phyloP scores from a whole-genome alignment of 1,140 invertebrate genomes.

The Penaeus indicus region DNA sequence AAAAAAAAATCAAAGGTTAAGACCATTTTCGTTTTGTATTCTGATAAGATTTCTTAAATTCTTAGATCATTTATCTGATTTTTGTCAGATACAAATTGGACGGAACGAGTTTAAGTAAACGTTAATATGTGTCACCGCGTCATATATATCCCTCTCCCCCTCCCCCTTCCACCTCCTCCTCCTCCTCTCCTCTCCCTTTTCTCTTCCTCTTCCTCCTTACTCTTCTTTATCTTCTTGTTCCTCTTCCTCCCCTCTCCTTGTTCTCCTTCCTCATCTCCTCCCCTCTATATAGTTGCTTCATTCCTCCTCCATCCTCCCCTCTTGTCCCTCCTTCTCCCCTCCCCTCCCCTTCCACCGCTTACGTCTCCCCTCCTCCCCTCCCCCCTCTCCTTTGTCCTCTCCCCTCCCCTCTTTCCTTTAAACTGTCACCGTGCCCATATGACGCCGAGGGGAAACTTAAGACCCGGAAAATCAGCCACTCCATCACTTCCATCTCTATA shows the following conservation, averaged over 20 bases:
- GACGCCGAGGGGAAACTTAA: too few species aligned
- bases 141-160: background rate
- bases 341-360: background rate
- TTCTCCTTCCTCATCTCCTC: background rate
- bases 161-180: too few species aligned
- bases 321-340: background rate
- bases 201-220: background rate
- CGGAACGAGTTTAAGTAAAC: too few species aligned
- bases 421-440: background rate
- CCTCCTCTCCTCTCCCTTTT: background rate
- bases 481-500: background rate
- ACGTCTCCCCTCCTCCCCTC: background rate
- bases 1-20: too few species aligned
- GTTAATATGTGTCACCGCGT: too few species aligned
- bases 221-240: background rate
- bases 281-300: background rate
- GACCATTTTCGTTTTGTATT: too few species aligned
- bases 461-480: too few species aligned
- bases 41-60: too few species aligned
- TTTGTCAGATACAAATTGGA: too few species aligned
- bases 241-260: background rate
- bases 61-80: too few species aligned
- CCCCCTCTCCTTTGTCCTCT: background rate
- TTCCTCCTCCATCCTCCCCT: too few species aligned
- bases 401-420: background rate